These are phyloP conservation scores for Pogonocichla stellata DNA, from an alignment of 2,113 vertebrate genomes.

Conservation along the genomic window DNA sequence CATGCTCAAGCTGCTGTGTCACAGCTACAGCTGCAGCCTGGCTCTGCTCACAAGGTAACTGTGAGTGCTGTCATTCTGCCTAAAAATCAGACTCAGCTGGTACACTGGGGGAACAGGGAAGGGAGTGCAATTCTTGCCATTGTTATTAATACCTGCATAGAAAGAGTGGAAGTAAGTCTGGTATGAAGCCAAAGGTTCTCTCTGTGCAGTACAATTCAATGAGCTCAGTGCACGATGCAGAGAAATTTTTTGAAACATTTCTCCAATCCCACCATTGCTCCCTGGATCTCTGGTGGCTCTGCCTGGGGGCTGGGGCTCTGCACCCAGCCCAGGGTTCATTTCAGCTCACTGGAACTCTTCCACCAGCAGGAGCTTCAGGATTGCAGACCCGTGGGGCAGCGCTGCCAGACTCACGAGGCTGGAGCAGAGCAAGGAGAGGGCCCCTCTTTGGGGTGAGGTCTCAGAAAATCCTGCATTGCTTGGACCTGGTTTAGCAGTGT, in stretches of 20 bases:
- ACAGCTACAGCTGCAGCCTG: background rate
- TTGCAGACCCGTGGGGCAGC: fast-evolving
- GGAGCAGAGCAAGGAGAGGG: background rate
- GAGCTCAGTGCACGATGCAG: background rate
- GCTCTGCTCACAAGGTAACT: background rate
- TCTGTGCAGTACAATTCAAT: background rate
- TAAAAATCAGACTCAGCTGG: background rate
- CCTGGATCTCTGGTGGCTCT: background rate
- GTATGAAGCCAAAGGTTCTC: background rate
- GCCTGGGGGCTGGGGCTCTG: background rate
- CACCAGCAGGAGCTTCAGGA: background rate
- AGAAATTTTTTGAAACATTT: background rate
- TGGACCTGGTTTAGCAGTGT: background rate
- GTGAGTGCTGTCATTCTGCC: background rate
- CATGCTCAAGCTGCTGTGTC: background rate
- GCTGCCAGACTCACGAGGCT: fast-evolving
- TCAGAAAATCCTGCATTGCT: background rate
- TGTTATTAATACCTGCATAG: background rate
- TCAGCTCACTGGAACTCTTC: background rate
- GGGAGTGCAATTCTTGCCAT: background rate
- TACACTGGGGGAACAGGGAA: background rate
- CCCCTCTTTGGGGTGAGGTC: background rate
- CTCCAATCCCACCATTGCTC: background rate
- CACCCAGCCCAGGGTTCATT: background rate
- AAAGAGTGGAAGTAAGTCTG: background rate